Percentiles rank a stretch among this genome's conserved stretches.
Conservation (phyloP, 2,113 vertebrate species). For the Labrus mixtus region DNA sequence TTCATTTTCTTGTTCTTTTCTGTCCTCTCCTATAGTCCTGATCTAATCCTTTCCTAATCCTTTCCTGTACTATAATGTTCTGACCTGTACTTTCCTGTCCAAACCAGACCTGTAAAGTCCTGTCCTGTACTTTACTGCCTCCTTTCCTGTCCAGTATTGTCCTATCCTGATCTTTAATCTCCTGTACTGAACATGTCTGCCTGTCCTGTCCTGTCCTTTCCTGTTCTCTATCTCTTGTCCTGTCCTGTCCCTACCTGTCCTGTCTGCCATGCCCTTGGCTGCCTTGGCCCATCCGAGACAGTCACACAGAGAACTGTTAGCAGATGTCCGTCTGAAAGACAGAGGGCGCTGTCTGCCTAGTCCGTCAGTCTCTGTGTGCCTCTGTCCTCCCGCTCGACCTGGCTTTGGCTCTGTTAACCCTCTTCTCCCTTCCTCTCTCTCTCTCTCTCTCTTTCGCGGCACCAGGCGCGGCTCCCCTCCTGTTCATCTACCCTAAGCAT, state of each 20-base stretch:
- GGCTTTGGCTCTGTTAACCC: conserved; percentile 81
- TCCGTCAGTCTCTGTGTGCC: conserved; percentile 74
- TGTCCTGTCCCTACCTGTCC: conserved; percentile 50
- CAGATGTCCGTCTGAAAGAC: conserved; percentile 70
- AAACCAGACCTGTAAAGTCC: too few relatives aligned
- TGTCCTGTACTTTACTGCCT: not conserved
- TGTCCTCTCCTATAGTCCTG: too few relatives aligned
- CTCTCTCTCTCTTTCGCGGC: conserved; percentile 83
- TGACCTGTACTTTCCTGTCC: not conserved
- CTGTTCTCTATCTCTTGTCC: conserved; percentile 37
- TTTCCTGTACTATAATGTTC: not conserved
- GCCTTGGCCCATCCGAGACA: conserved; percentile 67
- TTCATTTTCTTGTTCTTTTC: too few relatives aligned
- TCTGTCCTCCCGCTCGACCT: conserved; percentile 65
- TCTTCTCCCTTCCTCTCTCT: conserved; percentile 81
- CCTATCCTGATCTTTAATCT: conserved; percentile 52
- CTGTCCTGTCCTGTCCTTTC: conserved; percentile 35
- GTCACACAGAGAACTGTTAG: conserved; percentile 72
- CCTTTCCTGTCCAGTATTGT: not conserved
- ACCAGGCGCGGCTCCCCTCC: conserved; percentile 99
- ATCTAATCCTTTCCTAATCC: too few relatives aligned
- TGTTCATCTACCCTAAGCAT: conserved; percentile 99
- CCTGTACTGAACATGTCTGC: conserved; percentile 22
- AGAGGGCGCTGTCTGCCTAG: conserved; percentile 69
- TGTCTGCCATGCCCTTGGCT: conserved; percentile 73